Base-by-base conservation (phyloP, 2,888 invertebrate genomes). In the Eurytoma adleriae region DNA sequence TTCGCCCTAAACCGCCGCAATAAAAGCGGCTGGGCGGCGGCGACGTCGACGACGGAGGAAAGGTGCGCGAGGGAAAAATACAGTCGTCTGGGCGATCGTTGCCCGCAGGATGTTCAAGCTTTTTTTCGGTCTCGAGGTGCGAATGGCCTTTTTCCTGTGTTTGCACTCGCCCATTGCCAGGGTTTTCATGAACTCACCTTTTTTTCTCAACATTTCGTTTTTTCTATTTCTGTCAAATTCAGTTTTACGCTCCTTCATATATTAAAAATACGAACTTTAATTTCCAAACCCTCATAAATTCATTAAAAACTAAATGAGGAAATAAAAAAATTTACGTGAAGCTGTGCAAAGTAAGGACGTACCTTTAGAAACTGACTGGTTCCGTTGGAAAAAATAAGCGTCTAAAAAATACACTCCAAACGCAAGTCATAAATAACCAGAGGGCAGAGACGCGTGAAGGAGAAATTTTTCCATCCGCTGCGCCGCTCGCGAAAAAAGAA, bases 1-100 rank as follows among this genome's bases (percentile, higher is more conserved):
- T 88, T 86, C 86, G 80, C 83, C 83, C 84, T 82, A 85, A 86
- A 87, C 86, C 85, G 82, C 84, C 80, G 84, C 84, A 86, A 85
- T 86, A 87, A 86, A 87, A 87, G 87, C 54, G n/a, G 16, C 54
- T 16, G 54, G 54, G 16, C 48, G 72, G 72, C 74, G 83, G 82
- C 85, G 82, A 86, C 85, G 86, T 85, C 84, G 83, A 68, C 80
- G 82, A 80, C 40, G 10, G 16, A 48, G 75, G 50, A 30, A 54
- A 66, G 27, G 48, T 24, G 71, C 59, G 2, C 59, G 13, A 16
- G 10, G 68, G 48, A 24, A 52, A 7, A 24, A 16, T 20, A 18
- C 66, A n/a, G 66, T 18, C 50, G 13, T 61, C 27, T 16, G 18
- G 50, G 10, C n/a, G 24, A n/a, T 16, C 50, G 20, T 18, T 30